phyloP scores from a whole-genome alignment of 1,140 invertebrate genomes.

The Papilio xuthus region DNA sequence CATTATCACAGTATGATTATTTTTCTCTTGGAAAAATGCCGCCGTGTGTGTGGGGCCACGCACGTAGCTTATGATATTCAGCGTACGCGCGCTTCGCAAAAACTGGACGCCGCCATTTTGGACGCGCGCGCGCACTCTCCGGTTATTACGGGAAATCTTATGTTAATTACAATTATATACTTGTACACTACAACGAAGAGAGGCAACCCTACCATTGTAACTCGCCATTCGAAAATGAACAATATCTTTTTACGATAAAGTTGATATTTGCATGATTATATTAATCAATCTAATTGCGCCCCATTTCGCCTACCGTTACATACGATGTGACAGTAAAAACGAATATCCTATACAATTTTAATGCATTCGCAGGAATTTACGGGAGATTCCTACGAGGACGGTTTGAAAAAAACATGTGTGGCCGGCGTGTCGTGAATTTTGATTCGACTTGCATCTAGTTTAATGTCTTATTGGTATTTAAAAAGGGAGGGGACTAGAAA shows the following conservation, averaged over 20 bases:
- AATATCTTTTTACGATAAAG: background rate
- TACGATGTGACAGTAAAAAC: conserved; percentile 62
- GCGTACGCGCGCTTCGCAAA: conserved; percentile 63
- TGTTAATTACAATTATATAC: conserved; percentile 77
- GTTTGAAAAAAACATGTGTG: conserved; percentile 61
- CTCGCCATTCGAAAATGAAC: background rate
- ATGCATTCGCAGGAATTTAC: conserved; percentile 71
- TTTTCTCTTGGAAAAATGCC: conserved; percentile 57
- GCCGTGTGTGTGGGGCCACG: conserved; percentile 51
- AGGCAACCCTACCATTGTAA: background rate
- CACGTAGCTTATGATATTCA: conserved; percentile 73
- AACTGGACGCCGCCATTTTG: conserved; percentile 65
- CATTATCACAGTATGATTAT: background rate
- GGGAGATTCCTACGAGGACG: conserved; percentile 61
- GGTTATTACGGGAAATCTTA: conserved; percentile 74
- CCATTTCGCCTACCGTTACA: conserved; percentile 48
- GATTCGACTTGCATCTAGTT: conserved; percentile 51
- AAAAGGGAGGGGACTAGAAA: conserved; percentile 47
- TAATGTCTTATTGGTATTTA: conserved; percentile 48
- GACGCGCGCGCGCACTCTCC: conserved; percentile 61
- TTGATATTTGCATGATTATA: background rate
- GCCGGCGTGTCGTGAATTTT: conserved; percentile 61
- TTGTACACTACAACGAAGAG: conserved; percentile 38
- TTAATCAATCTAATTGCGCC: background rate
- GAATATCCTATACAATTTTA: conserved; percentile 74